A percentile compares a stretch with the other conserved stretches of the same genome.
These are phyloP conservation scores for Scartelaos histophorus DNA, from an alignment of 2,113 vertebrate genomes.

Conservation along the genomic window DNA sequence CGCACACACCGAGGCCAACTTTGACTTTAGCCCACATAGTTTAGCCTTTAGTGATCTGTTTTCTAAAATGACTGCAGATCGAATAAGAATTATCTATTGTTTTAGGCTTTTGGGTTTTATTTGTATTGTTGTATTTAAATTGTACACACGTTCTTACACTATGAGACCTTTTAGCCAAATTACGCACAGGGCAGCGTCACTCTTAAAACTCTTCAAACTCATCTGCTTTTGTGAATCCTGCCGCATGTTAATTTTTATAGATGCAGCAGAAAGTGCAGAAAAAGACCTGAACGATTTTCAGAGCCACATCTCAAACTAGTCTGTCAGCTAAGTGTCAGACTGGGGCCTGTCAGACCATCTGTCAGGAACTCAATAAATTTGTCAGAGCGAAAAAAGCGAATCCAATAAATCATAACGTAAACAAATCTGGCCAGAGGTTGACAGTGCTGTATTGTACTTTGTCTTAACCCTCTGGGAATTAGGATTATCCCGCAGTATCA, in stretches of 20 bases:
- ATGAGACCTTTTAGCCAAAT: not conserved
- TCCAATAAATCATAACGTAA: conserved; percentile 70
- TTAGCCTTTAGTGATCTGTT: too few relatives aligned
- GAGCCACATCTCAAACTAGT: conserved; percentile 28
- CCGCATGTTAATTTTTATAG: not conserved
- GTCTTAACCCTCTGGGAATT: conserved; percentile 53
- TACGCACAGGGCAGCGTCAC: not conserved
- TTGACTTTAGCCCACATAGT: too few relatives aligned
- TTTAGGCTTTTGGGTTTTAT: not conserved
- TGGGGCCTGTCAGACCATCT: conserved; percentile 52
- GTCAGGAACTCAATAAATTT: conserved; percentile 68
- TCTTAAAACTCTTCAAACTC: not conserved
- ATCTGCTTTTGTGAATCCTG: not conserved
- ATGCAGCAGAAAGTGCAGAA: not conserved
- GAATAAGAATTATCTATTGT: too few relatives aligned
- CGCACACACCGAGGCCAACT: too few relatives aligned
- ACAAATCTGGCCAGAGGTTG: conserved; percentile 61
- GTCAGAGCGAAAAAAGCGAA: conserved; percentile 50
- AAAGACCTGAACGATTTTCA: conserved; percentile 46
- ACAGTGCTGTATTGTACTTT: conserved; percentile 64
- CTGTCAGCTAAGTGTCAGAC: conserved; percentile 54
- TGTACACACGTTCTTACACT: too few relatives aligned
- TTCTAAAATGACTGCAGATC: too few relatives aligned
- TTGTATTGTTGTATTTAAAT: too few relatives aligned
- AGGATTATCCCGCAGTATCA: conserved; percentile 61